Percentiles rank a stretch among this genome's conserved stretches.
phyloP scores from a whole-genome alignment of 2,888 invertebrate genomes.

The Fissipunctia ypsillon region DNA sequence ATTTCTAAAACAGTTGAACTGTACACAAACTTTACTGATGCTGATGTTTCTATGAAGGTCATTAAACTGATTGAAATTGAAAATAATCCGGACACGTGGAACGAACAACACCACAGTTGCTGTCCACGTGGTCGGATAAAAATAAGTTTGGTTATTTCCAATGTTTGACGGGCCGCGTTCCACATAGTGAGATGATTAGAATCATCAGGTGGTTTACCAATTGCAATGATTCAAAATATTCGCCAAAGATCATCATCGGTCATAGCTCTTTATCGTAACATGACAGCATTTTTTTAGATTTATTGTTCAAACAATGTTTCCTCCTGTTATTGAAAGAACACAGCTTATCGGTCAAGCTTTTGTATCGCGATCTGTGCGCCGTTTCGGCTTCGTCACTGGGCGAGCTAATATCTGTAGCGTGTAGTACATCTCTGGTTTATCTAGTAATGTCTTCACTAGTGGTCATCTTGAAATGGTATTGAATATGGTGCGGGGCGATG shows the following conservation, averaged over 20 bases:
- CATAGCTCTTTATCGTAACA: conserved; percentile 76
- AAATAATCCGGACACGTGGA: conserved; percentile 37
- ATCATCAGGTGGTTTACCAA: conserved; percentile 52
- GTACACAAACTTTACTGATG: conserved; percentile 33
- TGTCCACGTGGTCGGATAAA: conserved; percentile 65
- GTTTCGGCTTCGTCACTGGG: conserved; percentile 75
- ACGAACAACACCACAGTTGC: conserved; percentile 20
- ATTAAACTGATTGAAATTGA: conserved; percentile 49
- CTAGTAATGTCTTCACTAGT: conserved; percentile 73
- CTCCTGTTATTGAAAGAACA: conserved; percentile 86
- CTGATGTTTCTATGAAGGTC: conserved; percentile 42
- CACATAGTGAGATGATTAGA: conserved; percentile 67
- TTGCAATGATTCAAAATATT: conserved; percentile 71
- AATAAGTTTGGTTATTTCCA: conserved; percentile 71
- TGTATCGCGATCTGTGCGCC: conserved; percentile 85
- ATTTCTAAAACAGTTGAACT: conserved; percentile 48
- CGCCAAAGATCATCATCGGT: conserved; percentile 69
- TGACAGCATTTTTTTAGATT: conserved; percentile 81
- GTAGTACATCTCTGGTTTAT: conserved; percentile 80
- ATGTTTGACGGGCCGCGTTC: conserved; percentile 65
- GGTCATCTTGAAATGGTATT: conserved; percentile 76
- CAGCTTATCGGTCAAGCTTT: conserved; percentile 89
- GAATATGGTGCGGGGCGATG: conserved; percentile 77
- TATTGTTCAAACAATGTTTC: conserved; percentile 87
- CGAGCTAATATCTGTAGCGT: conserved; percentile 73